These are phyloP conservation scores for Carassius carassius DNA, from an alignment of 2,113 vertebrate species.

Conservation along the genomic window DNA sequence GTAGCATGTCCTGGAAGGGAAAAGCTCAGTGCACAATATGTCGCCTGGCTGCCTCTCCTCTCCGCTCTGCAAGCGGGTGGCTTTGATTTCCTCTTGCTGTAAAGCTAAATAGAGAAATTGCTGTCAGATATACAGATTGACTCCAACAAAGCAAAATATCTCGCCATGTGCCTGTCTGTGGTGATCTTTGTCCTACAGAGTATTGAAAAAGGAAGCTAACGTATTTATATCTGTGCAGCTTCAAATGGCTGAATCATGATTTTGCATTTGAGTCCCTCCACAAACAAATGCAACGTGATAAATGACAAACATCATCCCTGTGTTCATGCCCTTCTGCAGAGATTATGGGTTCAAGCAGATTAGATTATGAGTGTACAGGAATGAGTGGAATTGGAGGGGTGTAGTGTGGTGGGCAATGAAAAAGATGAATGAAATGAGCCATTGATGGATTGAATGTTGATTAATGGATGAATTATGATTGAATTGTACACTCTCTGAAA, in stretches of 20 bases:
- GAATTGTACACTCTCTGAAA: neutral
- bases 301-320: constrained; percentile 4
- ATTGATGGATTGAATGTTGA: constrained; percentile 15
- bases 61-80: constrained; percentile 1
- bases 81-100: constrained; percentile 28
- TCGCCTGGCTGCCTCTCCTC: constrained; percentile 28
- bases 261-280: neutral
- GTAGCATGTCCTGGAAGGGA: neutral
- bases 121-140: constrained; percentile 16
- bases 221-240: constrained; percentile 2
- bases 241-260: neutral
- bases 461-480: neutral
- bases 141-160: constrained; percentile 13
- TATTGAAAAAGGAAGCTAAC: neutral
- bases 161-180: neutral
- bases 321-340: constrained; percentile 34
- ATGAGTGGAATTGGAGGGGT: neutral
- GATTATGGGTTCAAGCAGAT: constrained; percentile 42
- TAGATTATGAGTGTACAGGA: constrained; percentile 41
- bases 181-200: neutral
- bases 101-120: constrained; percentile 13
- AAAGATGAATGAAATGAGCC: constrained; percentile 21
- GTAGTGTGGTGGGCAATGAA: neutral
- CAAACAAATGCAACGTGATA: constrained; percentile 28
- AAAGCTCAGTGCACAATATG: neutral